Evolutionary conservation across 2,888 invertebrate species (phyloP).

Genomic region (Unio pictorum): DNA sequence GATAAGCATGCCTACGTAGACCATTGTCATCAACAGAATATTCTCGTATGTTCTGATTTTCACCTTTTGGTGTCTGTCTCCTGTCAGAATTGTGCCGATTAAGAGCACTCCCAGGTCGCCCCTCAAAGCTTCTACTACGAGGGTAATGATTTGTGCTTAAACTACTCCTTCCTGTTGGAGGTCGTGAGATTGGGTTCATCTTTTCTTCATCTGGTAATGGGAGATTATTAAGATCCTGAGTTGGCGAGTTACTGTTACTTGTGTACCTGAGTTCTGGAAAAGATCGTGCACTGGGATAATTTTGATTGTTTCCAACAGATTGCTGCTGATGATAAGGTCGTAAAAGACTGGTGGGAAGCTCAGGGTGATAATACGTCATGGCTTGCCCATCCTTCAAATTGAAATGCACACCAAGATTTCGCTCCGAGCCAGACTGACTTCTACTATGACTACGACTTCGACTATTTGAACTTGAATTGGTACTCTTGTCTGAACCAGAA

Average conservation of each 20-base stretch:
- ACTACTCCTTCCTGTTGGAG: conserved; percentile 31
- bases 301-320: conserved; percentile 6
- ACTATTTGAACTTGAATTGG: conserved; percentile 36
- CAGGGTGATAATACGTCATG: conserved; percentile 29
- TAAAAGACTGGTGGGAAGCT: conserved; percentile 38
- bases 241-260: conserved; percentile 17
- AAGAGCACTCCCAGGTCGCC: conserved; percentile 41
- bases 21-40: conserved; percentile 5
- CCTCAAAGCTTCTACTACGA: conserved; percentile 62
- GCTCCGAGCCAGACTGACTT: conserved; percentile 59
- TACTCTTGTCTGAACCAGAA: conserved; percentile 40
- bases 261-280: conserved; percentile 51
- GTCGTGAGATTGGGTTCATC: conserved; percentile 68
- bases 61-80: conserved; percentile 28
- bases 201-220: conserved; percentile 56
- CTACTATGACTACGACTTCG: conserved; percentile 40
- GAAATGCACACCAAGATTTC: conserved; percentile 63
- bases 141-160: conserved; percentile 47
- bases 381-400: conserved; percentile 26
- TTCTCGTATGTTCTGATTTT: conserved; percentile 4
- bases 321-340: conserved; percentile 21
- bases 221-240: conserved; percentile 28
- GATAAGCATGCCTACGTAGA: conserved; percentile 19
- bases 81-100: conserved; percentile 19
- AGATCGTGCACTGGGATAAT: conserved; percentile 37